phyloP scores from a whole-genome alignment of 2,888 invertebrate genomes.

The Sialis lutaria region DNA sequence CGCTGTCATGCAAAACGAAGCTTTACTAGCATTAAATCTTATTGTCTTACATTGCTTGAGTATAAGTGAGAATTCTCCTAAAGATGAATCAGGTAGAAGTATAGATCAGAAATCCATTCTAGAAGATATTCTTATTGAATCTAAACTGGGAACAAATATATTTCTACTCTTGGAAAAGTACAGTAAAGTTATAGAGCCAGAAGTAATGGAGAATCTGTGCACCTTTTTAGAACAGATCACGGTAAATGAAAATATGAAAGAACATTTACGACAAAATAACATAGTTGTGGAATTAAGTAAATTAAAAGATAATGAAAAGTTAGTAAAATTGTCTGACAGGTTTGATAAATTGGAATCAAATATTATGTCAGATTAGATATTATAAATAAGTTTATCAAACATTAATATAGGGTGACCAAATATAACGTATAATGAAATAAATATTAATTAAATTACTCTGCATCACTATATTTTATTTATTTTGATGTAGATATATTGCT shows the following conservation, averaged over 20 bases:
- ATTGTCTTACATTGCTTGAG: constrained; percentile 26
- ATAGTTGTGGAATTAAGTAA: constrained; percentile 3
- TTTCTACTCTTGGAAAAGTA: constrained; percentile 1
- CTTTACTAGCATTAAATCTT: constrained; percentile 53
- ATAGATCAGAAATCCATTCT: neutral
- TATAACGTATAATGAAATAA: no score
- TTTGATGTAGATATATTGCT: no score
- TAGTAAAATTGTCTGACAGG: neutral
- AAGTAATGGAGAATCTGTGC: constrained; percentile 4
- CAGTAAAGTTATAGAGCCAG: neutral
- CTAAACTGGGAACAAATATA: constrained; percentile 4
- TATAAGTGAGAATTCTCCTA: neutral
- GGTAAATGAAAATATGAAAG: neutral
- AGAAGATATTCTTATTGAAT: constrained; percentile 2
- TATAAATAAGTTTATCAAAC: no score
- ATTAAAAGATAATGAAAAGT: constrained; percentile 1
- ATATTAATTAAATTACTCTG: no score
- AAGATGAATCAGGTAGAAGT: neutral
- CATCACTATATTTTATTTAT: no score
- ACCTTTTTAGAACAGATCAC: constrained; percentile 1
- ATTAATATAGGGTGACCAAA: no score
- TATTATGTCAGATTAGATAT: no score
- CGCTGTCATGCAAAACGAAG: constrained; percentile 76
- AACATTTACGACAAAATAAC: constrained; percentile 3
- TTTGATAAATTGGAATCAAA: neutral